Evolutionary conservation across 2,888 invertebrate species (phyloP).

Genomic region (Drosophila paranaensis): DNA sequence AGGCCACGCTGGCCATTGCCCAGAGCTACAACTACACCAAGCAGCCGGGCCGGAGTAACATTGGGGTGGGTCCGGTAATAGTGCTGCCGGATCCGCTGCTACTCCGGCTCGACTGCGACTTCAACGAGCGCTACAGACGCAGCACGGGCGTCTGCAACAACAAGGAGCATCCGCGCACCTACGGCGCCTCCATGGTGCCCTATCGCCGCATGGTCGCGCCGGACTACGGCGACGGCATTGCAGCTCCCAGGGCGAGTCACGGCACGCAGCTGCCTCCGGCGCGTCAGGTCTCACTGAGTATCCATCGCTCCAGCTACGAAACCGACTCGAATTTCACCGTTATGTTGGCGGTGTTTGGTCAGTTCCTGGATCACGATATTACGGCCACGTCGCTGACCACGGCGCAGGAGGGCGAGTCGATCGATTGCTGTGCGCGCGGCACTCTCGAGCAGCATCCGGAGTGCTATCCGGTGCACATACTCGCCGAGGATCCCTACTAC

Average conservation of each 20-base stretch:
- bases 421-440: slow-evolving; percentile 88
- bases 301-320: slow-evolving; percentile 90
- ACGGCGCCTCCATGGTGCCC: slow-evolving; percentile 90
- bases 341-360: slow-evolving; percentile 95
- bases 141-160: slow-evolving; percentile 93
- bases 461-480: slow-evolving; percentile 91
- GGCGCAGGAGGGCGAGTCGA: slow-evolving; percentile 89
- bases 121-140: slow-evolving; percentile 87
- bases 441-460: slow-evolving; percentile 88
- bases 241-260: slow-evolving; percentile 87
- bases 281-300: slow-evolving; percentile 89
- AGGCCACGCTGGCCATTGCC: slow-evolving; percentile 88
- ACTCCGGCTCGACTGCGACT: slow-evolving; percentile 83
- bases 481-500: slow-evolving; percentile 89
- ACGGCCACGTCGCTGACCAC: slow-evolving; percentile 92
- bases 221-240: slow-evolving; percentile 91
- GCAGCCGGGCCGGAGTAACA: slow-evolving; percentile 77
- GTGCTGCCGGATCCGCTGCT: slow-evolving; percentile 69
- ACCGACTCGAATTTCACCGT: slow-evolving; percentile 92
- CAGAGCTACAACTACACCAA: slow-evolving; percentile 85
- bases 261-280: slow-evolving; percentile 88
- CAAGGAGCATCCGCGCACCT: slow-evolving; percentile 87
- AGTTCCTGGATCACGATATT: slow-evolving; percentile 95
- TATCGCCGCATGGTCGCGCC: slow-evolving; percentile 90
- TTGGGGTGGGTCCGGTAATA: slow-evolving; percentile 83